A percentile compares a stretch with the other conserved stretches of the same genome.
These are phyloP conservation scores for Clarias magur DNA, from an alignment of 2,113 vertebrate species.

Conservation along the genomic window DNA sequence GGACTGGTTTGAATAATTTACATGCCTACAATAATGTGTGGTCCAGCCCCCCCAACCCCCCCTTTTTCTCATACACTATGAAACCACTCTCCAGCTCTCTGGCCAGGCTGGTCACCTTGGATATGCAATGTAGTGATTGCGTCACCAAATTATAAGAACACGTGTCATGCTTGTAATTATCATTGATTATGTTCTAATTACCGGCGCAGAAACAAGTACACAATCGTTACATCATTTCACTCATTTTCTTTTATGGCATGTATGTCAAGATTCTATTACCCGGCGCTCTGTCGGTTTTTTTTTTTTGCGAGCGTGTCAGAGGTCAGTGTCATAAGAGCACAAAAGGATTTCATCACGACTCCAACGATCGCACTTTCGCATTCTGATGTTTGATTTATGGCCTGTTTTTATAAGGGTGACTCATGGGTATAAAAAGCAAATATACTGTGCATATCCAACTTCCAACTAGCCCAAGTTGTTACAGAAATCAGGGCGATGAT, in stretches of 20 bases:
- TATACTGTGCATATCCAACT: not conserved
- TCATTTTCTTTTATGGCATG: not conserved
- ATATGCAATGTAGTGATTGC: not conserved
- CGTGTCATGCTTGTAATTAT: not conserved
- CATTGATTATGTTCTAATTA: not conserved
- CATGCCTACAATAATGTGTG: not conserved
- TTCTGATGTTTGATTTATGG: constrained; percentile 17
- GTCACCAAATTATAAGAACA: not conserved
- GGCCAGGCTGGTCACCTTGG: not conserved
- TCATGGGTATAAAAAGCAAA: not conserved
- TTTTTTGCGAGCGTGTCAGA: not conserved
- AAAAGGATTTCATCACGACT: not conserved
- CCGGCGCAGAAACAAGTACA: not conserved
- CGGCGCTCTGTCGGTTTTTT: not conserved
- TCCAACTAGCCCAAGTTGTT: not conserved
- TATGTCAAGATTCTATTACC: not conserved
- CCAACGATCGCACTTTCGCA: not conserved
- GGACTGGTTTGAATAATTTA: not conserved
- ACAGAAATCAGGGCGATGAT: not conserved
- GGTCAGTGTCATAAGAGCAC: not conserved
- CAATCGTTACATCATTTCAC: not conserved
- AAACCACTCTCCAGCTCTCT: not conserved
- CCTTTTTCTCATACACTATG: not conserved
- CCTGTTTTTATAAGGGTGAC: not conserved
- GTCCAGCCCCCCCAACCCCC: not conserved